Evolutionary conservation across 2,888 invertebrate species (phyloP), one percentile per base, ranked within the genome.

Genomic region (Volucella inanis): DNA sequence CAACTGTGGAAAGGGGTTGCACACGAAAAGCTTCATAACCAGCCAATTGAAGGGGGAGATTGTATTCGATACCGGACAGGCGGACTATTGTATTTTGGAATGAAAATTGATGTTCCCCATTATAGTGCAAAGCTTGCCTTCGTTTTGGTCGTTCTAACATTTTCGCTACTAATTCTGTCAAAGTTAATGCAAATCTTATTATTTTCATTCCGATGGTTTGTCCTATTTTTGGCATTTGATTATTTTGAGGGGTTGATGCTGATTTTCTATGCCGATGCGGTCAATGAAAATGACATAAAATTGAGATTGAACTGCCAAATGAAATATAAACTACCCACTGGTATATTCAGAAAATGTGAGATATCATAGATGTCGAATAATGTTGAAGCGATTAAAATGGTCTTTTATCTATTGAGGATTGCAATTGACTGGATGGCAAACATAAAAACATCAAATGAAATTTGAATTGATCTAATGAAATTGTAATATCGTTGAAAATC

Each of bases 231-330:
- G 45, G 4, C 61, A 61, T 10, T 3, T 8, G n/a, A 22, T 61
- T 14, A 41, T 15, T 10, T 43, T 41, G 11, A 38, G 18, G 15
- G 43, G 4, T 15, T n/a, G 15, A 38, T n/a, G 47, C 15, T 14
- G 39, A 11, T 52, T 22, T 38, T 50, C 64, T 18, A 11, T 41
- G 65, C 9, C 6, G 41, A 65, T 43, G 41, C 41, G 41, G 15
- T 41, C 52, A 65, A 8, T 52, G 41, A 52, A 52, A 65, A 50
- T 52, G 50, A 65, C 50, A 65, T 65, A 14, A 18, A 52, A 50
- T 41, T 65, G 52, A 52, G 39, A 3, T 41, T 22, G 41, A 52
- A 65, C 2, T 65, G 61, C 22, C 57, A 18, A 11, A 41, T 15
- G 15, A 41, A 57, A 11, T 41, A 57, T 41, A 41, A 6, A 15